phyloP scores from a whole-genome alignment of 2,113 vertebrate genomes.

The Dromas ardeola region DNA sequence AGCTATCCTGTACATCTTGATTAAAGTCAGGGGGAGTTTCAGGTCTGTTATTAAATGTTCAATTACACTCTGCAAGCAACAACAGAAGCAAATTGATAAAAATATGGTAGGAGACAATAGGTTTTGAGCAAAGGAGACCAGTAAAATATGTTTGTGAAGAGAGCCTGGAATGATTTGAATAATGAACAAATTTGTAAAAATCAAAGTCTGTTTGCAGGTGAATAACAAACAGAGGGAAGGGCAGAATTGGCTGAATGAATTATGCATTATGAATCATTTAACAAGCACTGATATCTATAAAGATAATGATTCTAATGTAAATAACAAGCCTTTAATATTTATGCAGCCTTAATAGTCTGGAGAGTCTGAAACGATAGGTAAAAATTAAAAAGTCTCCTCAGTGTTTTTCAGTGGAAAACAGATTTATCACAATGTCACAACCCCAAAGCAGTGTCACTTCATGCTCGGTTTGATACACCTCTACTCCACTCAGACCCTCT shows the following conservation, averaged over 20 bases:
- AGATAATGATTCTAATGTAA: conserved; percentile 51
- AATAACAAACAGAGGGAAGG: conserved; percentile 44
- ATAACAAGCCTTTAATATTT: conserved; percentile 57
- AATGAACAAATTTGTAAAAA: conserved; percentile 49
- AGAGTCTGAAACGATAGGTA: background rate
- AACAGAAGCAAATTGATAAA: conserved; percentile 42
- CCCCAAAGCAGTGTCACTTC: background rate
- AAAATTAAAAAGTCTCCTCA: background rate
- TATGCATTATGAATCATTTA: conserved; percentile 44
- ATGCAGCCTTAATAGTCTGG: conserved; percentile 19
- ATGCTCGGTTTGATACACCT: background rate
- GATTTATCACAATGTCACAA: background rate
- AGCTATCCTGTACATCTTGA: background rate
- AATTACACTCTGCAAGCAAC: conserved; percentile 7
- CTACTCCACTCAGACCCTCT: background rate
- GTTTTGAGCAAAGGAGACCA: background rate
- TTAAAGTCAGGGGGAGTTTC: conserved; percentile 17
- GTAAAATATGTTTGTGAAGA: conserved; percentile 1
- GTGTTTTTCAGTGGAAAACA: background rate
- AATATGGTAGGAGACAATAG: conserved; percentile 6
- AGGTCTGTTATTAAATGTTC: conserved; percentile 12
- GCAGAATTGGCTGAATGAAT: conserved; percentile 40
- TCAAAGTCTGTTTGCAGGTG: conserved; percentile 44
- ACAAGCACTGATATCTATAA: conserved; percentile 27
- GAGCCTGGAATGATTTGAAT: conserved; percentile 28